Base-by-base conservation (phyloP, 2,888 invertebrate genomes). In the Microplitis manilae region DNA sequence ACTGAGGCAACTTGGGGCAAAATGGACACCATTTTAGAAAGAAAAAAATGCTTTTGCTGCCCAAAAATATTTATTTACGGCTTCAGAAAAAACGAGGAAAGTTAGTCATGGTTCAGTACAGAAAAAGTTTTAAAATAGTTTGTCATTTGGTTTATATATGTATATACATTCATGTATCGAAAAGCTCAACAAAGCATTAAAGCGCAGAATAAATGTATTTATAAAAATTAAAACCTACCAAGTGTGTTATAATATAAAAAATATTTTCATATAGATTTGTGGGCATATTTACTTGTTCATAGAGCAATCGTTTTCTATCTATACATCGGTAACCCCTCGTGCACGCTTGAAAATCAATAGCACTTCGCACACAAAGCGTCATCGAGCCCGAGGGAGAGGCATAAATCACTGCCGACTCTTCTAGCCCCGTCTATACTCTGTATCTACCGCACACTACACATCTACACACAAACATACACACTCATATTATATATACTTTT, bases 331-430 rank as follows among this genome's bases (percentile, higher is more conserved):
- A 15, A 50, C 62, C 64, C 64, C 77, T 41, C 41, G 50, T 65
- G 68, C 71, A 20, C 72, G 67, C 68, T 77, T 77, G 79, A 80
- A 84, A 86, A 86, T 86, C 87, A 86, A 86, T 86, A 86, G 82
- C 81, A 85, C 84, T 85, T 85, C 83, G 83, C 84, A 84, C 86
- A 85, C 83, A 83, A 82, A 84, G 84, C 83, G 85, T 84, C 84
- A 85, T 85, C 85, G 84, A 84, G 81, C 81, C 81, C 81, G 83
- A 86, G 82, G 84, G 82, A 84, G 84, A 82, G 73, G 80, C 82
- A 81, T 82, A 82, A 85, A 85, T 85, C 85, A 84, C 83, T 73
- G 79, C 75, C 71, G 62, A 70, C 71, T 62, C 17, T 40, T 62
- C 62, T 72, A 62, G 20, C 71, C 39, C 60, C 30, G 39, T 60